Conservation (phyloP, 2,888 invertebrate species). For the Ptychoptera contaminata region DNA sequence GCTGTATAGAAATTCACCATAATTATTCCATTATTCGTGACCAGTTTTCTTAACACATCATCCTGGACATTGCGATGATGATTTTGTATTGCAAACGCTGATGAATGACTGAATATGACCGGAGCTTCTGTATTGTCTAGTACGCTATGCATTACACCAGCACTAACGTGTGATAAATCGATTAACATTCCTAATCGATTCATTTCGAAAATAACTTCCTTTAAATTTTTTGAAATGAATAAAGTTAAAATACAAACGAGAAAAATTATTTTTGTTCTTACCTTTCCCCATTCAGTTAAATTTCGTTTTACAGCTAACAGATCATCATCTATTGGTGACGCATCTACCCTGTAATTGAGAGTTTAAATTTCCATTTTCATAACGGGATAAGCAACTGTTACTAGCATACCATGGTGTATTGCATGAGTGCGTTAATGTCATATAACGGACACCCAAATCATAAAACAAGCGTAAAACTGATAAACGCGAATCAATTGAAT, state of each 20-base stretch:
- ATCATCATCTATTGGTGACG: constrained; percentile 6
- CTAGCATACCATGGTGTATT: constrained; percentile 38
- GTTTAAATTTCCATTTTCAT: background rate
- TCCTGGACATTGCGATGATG: constrained; percentile 42
- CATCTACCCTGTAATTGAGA: constrained; percentile 3
- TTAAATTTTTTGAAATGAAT: constrained; percentile 7
- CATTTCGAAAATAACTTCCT: constrained; percentile 43
- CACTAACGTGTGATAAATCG: constrained; percentile 42
- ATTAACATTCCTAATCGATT: constrained; percentile 48
- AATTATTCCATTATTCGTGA: constrained; percentile 49
- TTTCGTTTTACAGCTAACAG: constrained; percentile 1
- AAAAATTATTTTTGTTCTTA: background rate
- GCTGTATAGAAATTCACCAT: constrained; percentile 59
- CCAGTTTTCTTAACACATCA: constrained; percentile 35
- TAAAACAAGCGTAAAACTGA: constrained; percentile 38
- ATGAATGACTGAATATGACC: constrained; percentile 45
- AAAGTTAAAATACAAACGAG: background rate
- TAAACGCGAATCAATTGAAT: constrained; percentile 40
- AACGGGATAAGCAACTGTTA: too few relatives aligned
- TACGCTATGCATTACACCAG: constrained; percentile 38
- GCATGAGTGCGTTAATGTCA: constrained; percentile 45
- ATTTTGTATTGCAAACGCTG: constrained; percentile 34
- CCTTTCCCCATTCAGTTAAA: constrained; percentile 8
- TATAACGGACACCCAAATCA: constrained; percentile 41
- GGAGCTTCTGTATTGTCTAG: constrained; percentile 36